Conservation (phyloP, 1,140 invertebrate species). For the Heliconius melpomene region DNA sequence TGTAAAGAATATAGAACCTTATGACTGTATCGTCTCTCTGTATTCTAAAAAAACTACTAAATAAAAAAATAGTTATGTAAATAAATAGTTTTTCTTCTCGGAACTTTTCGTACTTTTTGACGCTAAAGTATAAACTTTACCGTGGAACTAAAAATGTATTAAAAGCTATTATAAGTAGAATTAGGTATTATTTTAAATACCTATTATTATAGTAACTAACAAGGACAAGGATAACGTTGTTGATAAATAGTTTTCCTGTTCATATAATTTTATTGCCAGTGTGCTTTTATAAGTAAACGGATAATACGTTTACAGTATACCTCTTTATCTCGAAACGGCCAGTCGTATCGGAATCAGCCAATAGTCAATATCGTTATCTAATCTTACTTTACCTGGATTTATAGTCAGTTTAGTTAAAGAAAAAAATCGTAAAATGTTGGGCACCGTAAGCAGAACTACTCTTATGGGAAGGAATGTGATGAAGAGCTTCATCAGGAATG, state of each 20-base stretch:
- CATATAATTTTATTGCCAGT: slow-evolving; percentile 9
- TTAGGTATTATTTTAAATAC: not conserved
- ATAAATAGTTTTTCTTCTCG: no score
- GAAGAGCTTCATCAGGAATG: slow-evolving; percentile 80
- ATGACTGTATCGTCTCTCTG: no score
- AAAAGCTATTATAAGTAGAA: not conserved
- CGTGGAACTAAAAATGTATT: not conserved
- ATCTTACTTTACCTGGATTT: slow-evolving; percentile 57
- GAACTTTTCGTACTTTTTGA: no score
- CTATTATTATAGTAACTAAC: slow-evolving; percentile 10
- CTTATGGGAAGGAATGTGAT: slow-evolving; percentile 77
- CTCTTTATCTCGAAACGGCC: slow-evolving; percentile 30
- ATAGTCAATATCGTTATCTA: slow-evolving; percentile 62
- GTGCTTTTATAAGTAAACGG: not conserved
- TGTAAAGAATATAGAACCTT: no score
- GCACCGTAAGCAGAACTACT: slow-evolving; percentile 35
- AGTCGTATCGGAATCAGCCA: slow-evolving; percentile 49
- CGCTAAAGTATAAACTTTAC: no score
- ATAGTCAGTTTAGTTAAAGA: slow-evolving; percentile 27
- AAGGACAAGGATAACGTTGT: slow-evolving; percentile 4
- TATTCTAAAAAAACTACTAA: no score
- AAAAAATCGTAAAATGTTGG: slow-evolving; percentile 56
- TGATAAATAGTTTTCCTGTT: slow-evolving; percentile 2
- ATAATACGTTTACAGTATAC: slow-evolving; percentile 21
- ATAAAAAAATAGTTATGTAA: no score